phyloP scores from a whole-genome alignment of 2,888 invertebrate species.

The Hydriomena furcata region DNA sequence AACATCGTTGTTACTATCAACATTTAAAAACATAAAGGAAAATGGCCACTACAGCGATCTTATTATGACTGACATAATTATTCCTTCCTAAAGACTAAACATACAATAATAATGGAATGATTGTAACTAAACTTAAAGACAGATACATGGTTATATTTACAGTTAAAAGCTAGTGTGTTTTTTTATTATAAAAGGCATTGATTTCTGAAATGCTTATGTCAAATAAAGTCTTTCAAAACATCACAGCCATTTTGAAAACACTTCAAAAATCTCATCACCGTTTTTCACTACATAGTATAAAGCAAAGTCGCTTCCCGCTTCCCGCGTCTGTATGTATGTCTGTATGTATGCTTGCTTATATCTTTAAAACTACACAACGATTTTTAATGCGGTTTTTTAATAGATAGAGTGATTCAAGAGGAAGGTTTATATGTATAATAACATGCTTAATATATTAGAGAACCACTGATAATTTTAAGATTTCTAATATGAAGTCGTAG shows the following conservation, averaged over 20 bases:
- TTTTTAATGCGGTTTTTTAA: too few species aligned
- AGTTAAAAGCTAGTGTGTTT: slow-evolving; percentile 2
- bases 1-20: slow-evolving; percentile 28
- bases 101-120: slow-evolving; percentile 38
- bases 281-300: too few species aligned
- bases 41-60: slow-evolving; percentile 42
- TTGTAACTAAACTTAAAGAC: slow-evolving; percentile 8
- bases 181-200: slow-evolving; percentile 8
- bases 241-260: slow-evolving; percentile 25
- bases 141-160: slow-evolving; percentile 4
- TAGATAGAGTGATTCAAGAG: too few species aligned
- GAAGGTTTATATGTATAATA: too few species aligned
- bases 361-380: too few species aligned
- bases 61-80: slow-evolving; percentile 13
- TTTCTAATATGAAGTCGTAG: too few species aligned
- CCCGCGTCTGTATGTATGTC: too few species aligned
- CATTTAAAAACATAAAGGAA: slow-evolving; percentile 27
- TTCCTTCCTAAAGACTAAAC: not conserved
- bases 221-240: slow-evolving; percentile 15
- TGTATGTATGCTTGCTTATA: too few species aligned
- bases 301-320: too few species aligned
- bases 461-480: too few species aligned
- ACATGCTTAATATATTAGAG: too few species aligned
- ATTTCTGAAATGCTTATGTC: slow-evolving; percentile 20
- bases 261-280: slow-evolving; percentile 10